Conservation (phyloP, 2,113 vertebrate genomes). For the Gasterosteus aculeatus region DNA sequence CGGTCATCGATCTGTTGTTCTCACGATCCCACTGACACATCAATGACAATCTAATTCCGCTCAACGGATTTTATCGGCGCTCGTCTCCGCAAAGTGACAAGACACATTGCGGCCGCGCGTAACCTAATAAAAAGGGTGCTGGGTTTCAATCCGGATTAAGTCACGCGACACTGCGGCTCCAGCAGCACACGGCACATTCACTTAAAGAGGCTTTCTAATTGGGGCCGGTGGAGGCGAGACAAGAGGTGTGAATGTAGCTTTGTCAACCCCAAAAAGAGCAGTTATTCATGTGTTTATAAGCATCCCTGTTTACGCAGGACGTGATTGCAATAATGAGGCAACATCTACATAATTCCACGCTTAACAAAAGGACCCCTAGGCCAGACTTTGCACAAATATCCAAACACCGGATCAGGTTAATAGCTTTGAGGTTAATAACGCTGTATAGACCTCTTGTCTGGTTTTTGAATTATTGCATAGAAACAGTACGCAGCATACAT, state of each 20-base stretch:
- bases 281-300: constrained; percentile 70
- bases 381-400: constrained; percentile 56
- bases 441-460: constrained; percentile 27
- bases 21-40: constrained; percentile 76
- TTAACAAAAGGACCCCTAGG: constrained; percentile 60
- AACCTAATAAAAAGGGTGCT: constrained; percentile 81
- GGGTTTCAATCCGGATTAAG: constrained; percentile 83
- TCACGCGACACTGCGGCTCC: constrained; percentile 62
- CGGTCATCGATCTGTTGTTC: constrained; percentile 85
- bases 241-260: constrained; percentile 53
- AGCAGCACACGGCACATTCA: constrained; percentile 69
- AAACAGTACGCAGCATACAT: constrained; percentile 23
- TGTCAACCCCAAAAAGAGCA: constrained; percentile 41
- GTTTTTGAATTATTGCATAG: constrained; percentile 28
- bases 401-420: constrained; percentile 64
- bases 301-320: constrained; percentile 51
- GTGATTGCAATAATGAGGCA: constrained; percentile 70
- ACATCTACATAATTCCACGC: constrained; percentile 74
- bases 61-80: constrained; percentile 78
- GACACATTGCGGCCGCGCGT: constrained; percentile 80
- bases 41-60: constrained; percentile 86
- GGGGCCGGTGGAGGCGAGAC: constrained; percentile 53
- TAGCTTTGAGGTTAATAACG: constrained; percentile 60
- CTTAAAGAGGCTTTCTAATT: constrained; percentile 74
- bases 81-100: constrained; percentile 84